These are phyloP conservation scores for Pammene aurita DNA, from an alignment of 2,888 invertebrate species.

Conservation along the genomic window DNA sequence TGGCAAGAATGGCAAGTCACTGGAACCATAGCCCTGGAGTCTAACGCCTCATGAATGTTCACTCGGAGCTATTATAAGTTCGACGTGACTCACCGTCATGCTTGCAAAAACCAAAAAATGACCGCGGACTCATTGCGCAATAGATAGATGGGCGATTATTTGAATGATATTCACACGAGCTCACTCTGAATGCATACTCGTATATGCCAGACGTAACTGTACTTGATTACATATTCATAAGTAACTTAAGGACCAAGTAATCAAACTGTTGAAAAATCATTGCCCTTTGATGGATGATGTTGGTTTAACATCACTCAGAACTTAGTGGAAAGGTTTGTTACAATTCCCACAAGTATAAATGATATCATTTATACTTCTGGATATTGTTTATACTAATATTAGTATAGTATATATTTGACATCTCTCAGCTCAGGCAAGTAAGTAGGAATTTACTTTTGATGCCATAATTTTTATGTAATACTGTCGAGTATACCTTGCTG, in stretches of 20 bases:
- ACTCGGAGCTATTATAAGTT: constrained; percentile 56
- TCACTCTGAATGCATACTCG: neutral
- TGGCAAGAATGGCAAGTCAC: neutral
- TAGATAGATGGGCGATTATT: constrained; percentile 45
- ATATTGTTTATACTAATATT: no score
- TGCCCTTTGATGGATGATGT: constrained; percentile 11
- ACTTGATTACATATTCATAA: neutral
- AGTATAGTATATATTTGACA: no score
- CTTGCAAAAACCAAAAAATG: constrained; percentile 58
- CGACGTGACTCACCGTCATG: constrained; percentile 62
- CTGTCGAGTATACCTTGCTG: no score
- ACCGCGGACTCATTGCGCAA: constrained; percentile 52
- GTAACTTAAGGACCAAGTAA: neutral
- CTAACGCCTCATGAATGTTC: constrained; percentile 60
- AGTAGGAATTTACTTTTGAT: no score
- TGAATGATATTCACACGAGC: constrained; percentile 33
- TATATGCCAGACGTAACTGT: constrained; percentile 15
- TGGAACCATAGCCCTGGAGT: constrained; percentile 28
- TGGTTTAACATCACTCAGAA: neutral
- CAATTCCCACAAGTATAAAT: neutral
- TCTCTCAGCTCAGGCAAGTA: neutral
- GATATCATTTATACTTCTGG: no score
- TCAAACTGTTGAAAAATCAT: constrained; percentile 1
- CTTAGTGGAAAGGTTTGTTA: neutral
- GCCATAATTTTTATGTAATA: neutral